phyloP scores from a whole-genome alignment of 2,888 invertebrate species.

The Meteorus colon region DNA sequence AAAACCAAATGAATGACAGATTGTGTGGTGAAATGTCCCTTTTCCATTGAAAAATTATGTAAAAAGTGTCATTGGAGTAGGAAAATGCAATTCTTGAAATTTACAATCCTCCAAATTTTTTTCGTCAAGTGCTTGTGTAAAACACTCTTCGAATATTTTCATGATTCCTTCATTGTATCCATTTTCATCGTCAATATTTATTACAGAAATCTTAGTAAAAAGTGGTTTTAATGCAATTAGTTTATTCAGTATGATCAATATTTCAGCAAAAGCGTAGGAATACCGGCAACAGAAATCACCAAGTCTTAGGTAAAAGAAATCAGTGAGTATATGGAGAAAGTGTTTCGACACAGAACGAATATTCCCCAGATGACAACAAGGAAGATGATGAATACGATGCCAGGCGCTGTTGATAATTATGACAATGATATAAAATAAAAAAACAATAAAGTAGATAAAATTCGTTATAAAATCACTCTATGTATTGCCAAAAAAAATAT shows the following conservation, averaged over 20 bases:
- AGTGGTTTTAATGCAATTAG: background rate
- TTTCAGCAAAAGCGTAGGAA: background rate
- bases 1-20: too few species aligned
- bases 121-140: too few species aligned
- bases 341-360: background rate
- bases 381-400: background rate
- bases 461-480: constrained; percentile 11
- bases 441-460: background rate
- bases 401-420: background rate
- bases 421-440: constrained; percentile 8
- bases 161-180: too few species aligned
- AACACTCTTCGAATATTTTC: too few species aligned
- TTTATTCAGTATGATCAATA: constrained; percentile 21
- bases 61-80: too few species aligned
- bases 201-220: background rate
- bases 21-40: too few species aligned
- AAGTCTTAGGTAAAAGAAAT: background rate
- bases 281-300: background rate
- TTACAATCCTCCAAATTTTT: too few species aligned
- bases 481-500: constrained; percentile 33
- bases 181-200: background rate
- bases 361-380: background rate
- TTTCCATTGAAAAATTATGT: too few species aligned
- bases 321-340: background rate
- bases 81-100: too few species aligned